phyloP scores from a whole-genome alignment of 2,888 invertebrate species.

The Polymixis flavicincta region DNA sequence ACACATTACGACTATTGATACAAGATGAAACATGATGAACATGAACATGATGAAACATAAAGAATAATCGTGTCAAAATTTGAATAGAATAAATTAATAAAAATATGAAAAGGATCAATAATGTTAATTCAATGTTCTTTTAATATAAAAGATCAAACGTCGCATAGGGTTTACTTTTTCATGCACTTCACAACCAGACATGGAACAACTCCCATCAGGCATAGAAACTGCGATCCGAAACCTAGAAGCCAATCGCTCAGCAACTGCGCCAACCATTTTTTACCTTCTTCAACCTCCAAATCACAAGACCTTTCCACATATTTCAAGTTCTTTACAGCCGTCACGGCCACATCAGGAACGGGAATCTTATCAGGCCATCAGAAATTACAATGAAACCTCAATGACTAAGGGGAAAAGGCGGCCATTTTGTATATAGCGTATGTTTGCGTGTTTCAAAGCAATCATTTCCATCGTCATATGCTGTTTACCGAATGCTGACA shows the following conservation, averaged over 20 bases:
- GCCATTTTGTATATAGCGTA: conserved; percentile 21
- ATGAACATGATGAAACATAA: too few species aligned
- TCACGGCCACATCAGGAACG: conserved; percentile 8
- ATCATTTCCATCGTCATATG: conserved; percentile 33
- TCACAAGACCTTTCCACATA: background rate
- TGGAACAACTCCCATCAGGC: background rate
- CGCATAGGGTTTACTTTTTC: too few species aligned
- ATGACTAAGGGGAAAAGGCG: conserved; percentile 24
- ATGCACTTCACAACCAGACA: background rate
- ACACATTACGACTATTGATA: background rate
- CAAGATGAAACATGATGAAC: too few species aligned
- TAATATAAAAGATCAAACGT: background rate
- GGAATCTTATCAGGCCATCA: conserved; percentile 34
- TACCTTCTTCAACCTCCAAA: background rate
- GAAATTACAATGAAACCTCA: conserved; percentile 27
- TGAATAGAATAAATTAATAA: too few species aligned
- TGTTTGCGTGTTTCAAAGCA: conserved; percentile 39
- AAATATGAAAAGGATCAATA: too few species aligned
- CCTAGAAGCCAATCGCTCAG: background rate
- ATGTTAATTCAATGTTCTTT: too few species aligned
- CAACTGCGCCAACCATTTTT: background rate
- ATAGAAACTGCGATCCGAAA: background rate
- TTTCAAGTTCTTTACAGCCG: conserved; percentile 7
- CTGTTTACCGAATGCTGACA: conserved; percentile 19
- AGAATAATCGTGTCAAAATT: too few species aligned